These are phyloP conservation scores for Trididemnum clinides DNA, from an alignment of 23 tunicate genomes.

Conservation along the genomic window DNA sequence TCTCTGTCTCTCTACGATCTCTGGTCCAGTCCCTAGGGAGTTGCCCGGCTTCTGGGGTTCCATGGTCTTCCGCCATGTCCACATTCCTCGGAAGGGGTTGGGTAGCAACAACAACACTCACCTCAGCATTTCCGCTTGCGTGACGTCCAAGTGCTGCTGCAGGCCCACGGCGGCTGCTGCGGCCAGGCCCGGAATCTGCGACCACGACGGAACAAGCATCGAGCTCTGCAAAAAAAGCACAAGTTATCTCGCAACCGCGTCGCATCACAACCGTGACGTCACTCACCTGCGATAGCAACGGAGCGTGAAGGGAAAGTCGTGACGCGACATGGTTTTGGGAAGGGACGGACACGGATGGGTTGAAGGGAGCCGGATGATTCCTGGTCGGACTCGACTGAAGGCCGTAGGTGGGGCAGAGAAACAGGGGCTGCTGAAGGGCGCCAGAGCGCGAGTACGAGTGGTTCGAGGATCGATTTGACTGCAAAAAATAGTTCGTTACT, in stretches of 20 bases:
- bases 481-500: neutral
- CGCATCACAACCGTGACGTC: neutral
- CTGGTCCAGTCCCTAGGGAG: too few species aligned
- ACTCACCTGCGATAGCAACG: conserved; percentile 70
- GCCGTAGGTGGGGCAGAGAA: conserved; percentile 81
- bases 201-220: conserved; percentile 87
- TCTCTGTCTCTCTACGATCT: too few species aligned
- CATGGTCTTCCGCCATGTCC: too few species aligned
- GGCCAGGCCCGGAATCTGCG: conserved; percentile 66
- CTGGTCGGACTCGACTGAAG: conserved; percentile 70
- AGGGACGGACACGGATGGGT: neutral
- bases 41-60: too few species aligned
- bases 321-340: conserved; percentile 32
- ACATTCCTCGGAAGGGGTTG: neutral
- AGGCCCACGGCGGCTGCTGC: conserved; percentile 66
- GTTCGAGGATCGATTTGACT: neutral
- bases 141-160: conserved; percentile 59
- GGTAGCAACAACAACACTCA: neutral
- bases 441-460: conserved; percentile 34
- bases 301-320: conserved; percentile 64
- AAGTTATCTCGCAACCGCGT: neutral
- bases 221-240: conserved; percentile 10
- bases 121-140: conserved; percentile 54
- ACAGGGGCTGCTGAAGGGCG: conserved; percentile 76
- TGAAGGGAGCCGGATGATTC: neutral